Conservation (phyloP, 2,797 vertebrate species). For the Toxotes lorentzi region DNA sequence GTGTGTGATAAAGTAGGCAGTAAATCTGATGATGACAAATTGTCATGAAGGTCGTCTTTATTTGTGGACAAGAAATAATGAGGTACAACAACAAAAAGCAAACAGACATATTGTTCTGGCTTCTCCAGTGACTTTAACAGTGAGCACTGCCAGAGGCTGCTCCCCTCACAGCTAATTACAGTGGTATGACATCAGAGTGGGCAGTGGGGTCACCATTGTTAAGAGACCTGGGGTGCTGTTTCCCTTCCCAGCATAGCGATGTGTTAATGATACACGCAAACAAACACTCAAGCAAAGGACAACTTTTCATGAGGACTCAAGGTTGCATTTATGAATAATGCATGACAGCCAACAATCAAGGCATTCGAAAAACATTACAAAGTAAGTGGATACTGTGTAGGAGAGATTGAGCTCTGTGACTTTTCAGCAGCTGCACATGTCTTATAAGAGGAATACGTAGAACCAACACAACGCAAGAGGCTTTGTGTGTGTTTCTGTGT, state of each 20-base stretch:
- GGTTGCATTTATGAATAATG: slow-evolving; percentile 69
- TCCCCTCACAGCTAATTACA: slow-evolving; percentile 78
- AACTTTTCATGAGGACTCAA: slow-evolving; percentile 49
- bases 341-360: slow-evolving; percentile 60
- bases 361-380: slow-evolving; percentile 58
- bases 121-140: slow-evolving; percentile 61
- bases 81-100: slow-evolving; percentile 59
- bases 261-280: slow-evolving; percentile 74
- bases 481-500: background rate
- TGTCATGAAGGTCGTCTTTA: slow-evolving; percentile 67
- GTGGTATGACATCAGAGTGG: slow-evolving; percentile 74
- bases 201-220: slow-evolving; percentile 68
- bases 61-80: slow-evolving; percentile 75
- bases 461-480: slow-evolving; percentile 9
- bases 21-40: slow-evolving; percentile 60
- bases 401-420: slow-evolving; percentile 36
- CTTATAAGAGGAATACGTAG: slow-evolving; percentile 24
- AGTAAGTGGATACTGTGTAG: slow-evolving; percentile 56
- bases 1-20: slow-evolving; percentile 26
- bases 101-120: slow-evolving; percentile 57
- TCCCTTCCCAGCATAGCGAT: slow-evolving; percentile 51
- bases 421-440: slow-evolving; percentile 27
- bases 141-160: slow-evolving; percentile 60
- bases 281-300: slow-evolving; percentile 67
- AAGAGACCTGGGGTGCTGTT: slow-evolving; percentile 70